These are phyloP conservation scores for Psittacula derbiana DNA, from an alignment of 2,797 vertebrate species.

Conservation along the genomic window DNA sequence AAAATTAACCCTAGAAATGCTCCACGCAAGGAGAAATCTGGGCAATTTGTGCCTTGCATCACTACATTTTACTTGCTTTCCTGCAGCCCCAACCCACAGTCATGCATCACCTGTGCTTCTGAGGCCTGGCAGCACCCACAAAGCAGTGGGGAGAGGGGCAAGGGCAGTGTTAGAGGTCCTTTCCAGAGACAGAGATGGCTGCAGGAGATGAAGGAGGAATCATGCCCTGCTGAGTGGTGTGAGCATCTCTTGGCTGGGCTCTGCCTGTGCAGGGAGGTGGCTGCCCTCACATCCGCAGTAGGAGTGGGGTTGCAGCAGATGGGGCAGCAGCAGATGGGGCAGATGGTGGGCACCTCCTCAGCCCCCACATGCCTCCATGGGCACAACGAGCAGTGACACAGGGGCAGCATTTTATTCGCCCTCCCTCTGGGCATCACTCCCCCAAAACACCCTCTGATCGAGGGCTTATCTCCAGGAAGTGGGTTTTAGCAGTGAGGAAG, in stretches of 20 bases:
- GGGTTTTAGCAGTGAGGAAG: neutral
- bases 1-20: neutral
- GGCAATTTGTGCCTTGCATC: neutral
- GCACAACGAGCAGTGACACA: neutral
- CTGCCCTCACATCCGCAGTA: neutral
- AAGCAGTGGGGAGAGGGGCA: neutral
- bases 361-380: neutral
- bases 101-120: neutral
- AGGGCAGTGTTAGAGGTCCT: neutral
- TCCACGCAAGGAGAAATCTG: neutral
- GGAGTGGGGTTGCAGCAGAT: neutral
- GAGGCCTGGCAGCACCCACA: neutral
- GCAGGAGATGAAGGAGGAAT: neutral
- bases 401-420: neutral
- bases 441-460: neutral
- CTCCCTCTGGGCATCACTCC: neutral
- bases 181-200: neutral
- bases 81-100: neutral
- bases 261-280: neutral
- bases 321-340: neutral
- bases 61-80: neutral
- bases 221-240: too few species aligned
- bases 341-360: neutral
- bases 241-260: neutral
- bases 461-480: conserved; percentile 23